Evolutionary conservation across 2,113 vertebrate species (phyloP).

Genomic region (Oryzias curvinotus): DNA sequence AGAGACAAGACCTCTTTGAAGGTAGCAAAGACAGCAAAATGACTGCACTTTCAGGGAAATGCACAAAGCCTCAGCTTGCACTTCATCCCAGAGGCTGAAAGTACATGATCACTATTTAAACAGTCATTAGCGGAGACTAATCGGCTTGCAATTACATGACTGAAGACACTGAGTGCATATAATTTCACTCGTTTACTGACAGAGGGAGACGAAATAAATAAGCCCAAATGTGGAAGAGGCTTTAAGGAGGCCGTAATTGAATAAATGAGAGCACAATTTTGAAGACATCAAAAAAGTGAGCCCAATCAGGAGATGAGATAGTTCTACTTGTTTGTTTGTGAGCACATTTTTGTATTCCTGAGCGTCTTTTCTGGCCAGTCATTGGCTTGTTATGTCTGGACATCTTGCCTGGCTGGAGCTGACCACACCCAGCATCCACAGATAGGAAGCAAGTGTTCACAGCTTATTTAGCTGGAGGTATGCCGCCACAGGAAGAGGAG

Average conservation of each 20-base stretch:
- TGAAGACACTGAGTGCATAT: conserved; percentile 16
- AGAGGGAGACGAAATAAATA: conserved; percentile 15
- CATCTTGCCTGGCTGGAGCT: conserved; percentile 41
- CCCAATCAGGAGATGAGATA: conserved; percentile 30
- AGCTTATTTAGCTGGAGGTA: conserved; percentile 42
- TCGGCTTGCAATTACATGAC: conserved; percentile 38
- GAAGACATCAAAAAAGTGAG: conserved; percentile 18
- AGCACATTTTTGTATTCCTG: conserved; percentile 2
- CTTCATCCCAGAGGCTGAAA: conserved; percentile 42
- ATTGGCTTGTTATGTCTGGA: conserved; percentile 43
- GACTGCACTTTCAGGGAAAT: conserved; percentile 1
- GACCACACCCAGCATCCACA: conserved; percentile 60
- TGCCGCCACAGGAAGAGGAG: conserved; percentile 7
- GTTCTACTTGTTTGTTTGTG: conserved; percentile 26
- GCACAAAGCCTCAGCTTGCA: conserved; percentile 33
- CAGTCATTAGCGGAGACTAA: conserved; percentile 42
- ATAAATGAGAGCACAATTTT: neutral
- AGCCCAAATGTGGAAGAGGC: neutral
- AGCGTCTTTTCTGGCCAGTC: conserved; percentile 10
- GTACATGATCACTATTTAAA: conserved; percentile 42
- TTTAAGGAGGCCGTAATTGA: no score
- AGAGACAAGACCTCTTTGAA: conserved; percentile 43
- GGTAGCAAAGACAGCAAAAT: conserved; percentile 21
- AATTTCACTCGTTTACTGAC: conserved; percentile 25
- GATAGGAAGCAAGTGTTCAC: conserved; percentile 39